Evolutionary conservation across 2,113 vertebrate species (phyloP).

Genomic region (Phalacrocorax brasilianus): DNA sequence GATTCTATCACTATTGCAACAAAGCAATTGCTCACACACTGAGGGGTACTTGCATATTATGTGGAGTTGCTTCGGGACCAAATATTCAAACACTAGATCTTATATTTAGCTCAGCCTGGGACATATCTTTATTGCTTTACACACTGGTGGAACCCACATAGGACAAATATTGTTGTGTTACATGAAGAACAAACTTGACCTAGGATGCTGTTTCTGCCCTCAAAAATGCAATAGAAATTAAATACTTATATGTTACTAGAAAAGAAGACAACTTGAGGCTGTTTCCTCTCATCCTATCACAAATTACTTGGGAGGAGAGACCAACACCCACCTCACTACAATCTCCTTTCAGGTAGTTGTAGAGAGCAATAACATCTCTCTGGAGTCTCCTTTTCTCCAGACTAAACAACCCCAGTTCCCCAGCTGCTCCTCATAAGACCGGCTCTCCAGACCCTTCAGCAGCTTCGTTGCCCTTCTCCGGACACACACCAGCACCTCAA

Average conservation of each 20-base stretch:
- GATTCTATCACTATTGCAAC: not conserved
- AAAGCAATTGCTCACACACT: not conserved
- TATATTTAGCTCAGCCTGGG: not conserved
- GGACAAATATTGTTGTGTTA: not conserved
- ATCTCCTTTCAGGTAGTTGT: too few relatives aligned
- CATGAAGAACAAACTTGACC: not conserved
- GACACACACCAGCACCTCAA: too few relatives aligned
- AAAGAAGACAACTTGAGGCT: not conserved
- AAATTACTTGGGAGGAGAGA: too few relatives aligned
- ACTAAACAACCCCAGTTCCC: too few relatives aligned
- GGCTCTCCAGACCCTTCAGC: too few relatives aligned
- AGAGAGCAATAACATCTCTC: too few relatives aligned
- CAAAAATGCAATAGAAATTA: not conserved
- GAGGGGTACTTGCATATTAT: not conserved
- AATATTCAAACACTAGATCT: not conserved
- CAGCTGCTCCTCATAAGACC: too few relatives aligned
- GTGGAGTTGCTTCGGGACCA: not conserved
- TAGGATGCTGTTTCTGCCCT: not conserved
- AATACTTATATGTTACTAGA: rapidly evolving
- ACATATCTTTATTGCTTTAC: not conserved
- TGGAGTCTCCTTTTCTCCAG: too few relatives aligned
- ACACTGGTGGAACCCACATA: rapidly evolving
- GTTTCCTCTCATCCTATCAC: too few relatives aligned
- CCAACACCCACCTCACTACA: too few relatives aligned
- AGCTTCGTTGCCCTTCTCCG: too few relatives aligned